Conservation (phyloP, 2,888 invertebrate genomes). For the Lithodes maja region DNA sequence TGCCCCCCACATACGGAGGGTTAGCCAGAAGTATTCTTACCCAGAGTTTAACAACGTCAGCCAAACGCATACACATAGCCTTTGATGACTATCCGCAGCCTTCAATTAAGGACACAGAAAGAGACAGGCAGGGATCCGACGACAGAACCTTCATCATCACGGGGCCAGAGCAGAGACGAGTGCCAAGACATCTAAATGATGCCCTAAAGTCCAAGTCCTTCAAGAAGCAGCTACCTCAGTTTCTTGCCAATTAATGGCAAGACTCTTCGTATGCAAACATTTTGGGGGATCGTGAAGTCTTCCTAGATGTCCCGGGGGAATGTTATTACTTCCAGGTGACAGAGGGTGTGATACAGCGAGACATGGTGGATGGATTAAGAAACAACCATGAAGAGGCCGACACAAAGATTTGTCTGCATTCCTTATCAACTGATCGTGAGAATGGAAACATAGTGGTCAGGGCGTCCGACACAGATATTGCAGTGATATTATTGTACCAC, state of each 20-base stretch:
- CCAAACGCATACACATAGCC: not conserved
- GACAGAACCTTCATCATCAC: not conserved
- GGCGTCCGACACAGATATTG: slow-evolving; percentile 28
- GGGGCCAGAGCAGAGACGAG: no score
- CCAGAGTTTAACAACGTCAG: not conserved
- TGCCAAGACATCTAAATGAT: no score
- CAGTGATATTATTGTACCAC: slow-evolving; percentile 19
- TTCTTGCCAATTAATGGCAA: no score
- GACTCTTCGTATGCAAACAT: no score
- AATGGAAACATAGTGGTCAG: not conserved
- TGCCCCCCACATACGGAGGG: not conserved
- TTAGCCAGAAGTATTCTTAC: slow-evolving; percentile 29
- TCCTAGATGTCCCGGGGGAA: slow-evolving; percentile 10
- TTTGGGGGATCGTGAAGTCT: no score
- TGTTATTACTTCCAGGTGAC: not conserved
- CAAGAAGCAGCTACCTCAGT: no score
- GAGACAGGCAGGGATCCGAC: not conserved
- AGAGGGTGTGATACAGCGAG: not conserved
- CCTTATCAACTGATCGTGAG: not conserved
- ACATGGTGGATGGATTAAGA: not conserved
- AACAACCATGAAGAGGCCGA: slow-evolving; percentile 15
- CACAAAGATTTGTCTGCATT: slow-evolving; percentile 2
- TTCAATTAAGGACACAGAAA: slow-evolving; percentile 21
- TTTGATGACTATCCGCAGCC: slow-evolving; percentile 30
- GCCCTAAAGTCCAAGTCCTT: no score